Conservation (phyloP, 2,888 invertebrate species). For the Eupithecia pulchellata region DNA sequence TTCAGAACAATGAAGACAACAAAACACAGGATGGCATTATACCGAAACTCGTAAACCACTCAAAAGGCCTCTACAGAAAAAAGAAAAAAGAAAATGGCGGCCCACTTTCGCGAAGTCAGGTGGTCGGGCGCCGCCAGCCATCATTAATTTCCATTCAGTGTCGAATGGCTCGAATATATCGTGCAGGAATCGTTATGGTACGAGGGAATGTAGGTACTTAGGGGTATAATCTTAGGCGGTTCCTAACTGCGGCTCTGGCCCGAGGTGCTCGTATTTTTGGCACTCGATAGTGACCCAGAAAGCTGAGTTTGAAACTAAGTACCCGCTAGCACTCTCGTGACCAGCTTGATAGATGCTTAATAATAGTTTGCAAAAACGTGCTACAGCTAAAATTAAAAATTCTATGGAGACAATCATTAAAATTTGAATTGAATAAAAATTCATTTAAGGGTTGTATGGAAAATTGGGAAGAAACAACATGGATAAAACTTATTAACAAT, state of each 20-base stretch:
- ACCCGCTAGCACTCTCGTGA: not conserved
- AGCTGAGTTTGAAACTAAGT: conserved; percentile 20
- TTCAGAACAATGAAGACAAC: conserved; percentile 47
- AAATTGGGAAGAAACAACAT: too few species aligned
- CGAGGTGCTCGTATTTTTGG: conserved; percentile 30
- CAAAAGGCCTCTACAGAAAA: conserved; percentile 61
- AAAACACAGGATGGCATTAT: conserved; percentile 54
- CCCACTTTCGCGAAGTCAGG: conserved; percentile 74
- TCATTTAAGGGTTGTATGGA: too few species aligned
- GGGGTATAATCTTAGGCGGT: conserved; percentile 40
- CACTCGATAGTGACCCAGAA: conserved; percentile 21
- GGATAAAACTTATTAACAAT: too few species aligned
- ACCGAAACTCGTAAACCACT: conserved; percentile 61
- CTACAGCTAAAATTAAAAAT: too few species aligned
- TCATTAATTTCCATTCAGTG: conserved; percentile 81
- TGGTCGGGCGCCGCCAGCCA: conserved; percentile 66
- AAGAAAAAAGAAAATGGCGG: conserved; percentile 63
- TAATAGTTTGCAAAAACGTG: not conserved
- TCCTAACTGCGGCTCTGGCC: conserved; percentile 20
- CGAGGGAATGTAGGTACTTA: conserved; percentile 43
- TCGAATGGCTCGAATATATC: conserved; percentile 53
- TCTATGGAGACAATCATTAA: too few species aligned
- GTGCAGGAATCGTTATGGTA: conserved; percentile 42
- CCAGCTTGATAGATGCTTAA: not conserved
- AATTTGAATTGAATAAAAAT: too few species aligned